Conservation (phyloP, 2,113 vertebrate species). For the Ptilorrhoa leucosticta region DNA sequence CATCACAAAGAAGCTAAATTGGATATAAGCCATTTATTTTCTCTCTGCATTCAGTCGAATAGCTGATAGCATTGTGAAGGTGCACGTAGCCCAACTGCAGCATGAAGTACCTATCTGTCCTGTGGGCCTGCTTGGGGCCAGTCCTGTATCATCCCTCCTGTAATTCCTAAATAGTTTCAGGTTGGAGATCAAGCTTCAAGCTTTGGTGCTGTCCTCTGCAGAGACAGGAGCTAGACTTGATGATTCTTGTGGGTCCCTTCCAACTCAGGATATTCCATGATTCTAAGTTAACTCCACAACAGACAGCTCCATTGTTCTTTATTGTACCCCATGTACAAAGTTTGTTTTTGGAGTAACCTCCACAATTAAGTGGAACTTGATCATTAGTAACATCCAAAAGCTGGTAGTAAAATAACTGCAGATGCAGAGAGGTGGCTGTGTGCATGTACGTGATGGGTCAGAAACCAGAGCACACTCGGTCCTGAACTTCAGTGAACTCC, state of each 20-base stretch:
- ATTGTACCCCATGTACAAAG: neutral
- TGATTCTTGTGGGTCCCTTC: neutral
- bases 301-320: neutral
- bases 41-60: neutral
- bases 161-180: neutral
- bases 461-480: neutral
- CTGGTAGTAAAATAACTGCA: neutral
- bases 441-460: neutral
- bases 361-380: neutral
- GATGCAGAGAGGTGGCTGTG: neutral
- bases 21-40: neutral
- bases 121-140: neutral
- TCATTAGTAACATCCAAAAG: neutral
- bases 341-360: neutral
- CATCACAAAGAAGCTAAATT: neutral
- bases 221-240: neutral
- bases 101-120: neutral
- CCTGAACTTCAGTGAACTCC: neutral
- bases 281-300: neutral
- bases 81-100: rapidly evolving
- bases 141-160: neutral
- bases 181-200: neutral
- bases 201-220: neutral
- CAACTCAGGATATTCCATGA: neutral
- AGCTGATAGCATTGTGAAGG: neutral